A percentile compares a stretch with the other conserved stretches of the same genome.
These are phyloP conservation scores for Steinernema feltiae DNA, from an alignment of 1,140 invertebrate genomes.

Conservation along the genomic window DNA sequence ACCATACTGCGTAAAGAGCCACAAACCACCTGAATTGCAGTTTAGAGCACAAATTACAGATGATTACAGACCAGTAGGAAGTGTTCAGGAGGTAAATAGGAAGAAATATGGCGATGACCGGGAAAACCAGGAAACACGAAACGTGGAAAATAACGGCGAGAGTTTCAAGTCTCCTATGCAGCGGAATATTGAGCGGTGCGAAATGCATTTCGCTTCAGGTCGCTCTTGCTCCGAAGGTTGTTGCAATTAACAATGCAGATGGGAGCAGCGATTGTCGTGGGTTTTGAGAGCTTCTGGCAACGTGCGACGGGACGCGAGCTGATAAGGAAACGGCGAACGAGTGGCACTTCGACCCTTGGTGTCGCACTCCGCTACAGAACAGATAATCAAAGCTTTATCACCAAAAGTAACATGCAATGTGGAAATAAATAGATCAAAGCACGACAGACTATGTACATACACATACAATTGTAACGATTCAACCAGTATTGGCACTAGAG, in stretches of 20 bases:
- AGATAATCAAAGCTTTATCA: not conserved
- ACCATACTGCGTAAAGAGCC: not conserved
- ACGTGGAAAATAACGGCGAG: not conserved
- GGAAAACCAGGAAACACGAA: not conserved
- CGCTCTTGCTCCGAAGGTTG: too few species aligned
- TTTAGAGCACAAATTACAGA: too few species aligned
- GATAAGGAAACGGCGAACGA: not conserved
- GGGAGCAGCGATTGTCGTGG: not conserved
- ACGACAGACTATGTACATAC: not conserved
- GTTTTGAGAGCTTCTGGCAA: slow-evolving; percentile 1
- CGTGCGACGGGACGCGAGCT: not conserved
- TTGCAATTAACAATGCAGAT: not conserved
- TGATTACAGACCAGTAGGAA: slow-evolving; percentile 6
- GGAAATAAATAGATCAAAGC: not conserved
- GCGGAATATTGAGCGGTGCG: not conserved
- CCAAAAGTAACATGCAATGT: not conserved
- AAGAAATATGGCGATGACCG: not conserved
- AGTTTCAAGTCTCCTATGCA: not conserved
- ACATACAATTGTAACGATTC: not conserved
- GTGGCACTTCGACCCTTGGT: not conserved
- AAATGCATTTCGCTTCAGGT: not conserved
- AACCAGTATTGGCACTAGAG: not conserved
- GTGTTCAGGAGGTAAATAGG: not conserved
- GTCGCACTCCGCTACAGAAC: not conserved
- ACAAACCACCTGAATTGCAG: not conserved